These are phyloP conservation scores for Thaumetopoea pityocampa DNA, from an alignment of 1,140 invertebrate genomes.

Conservation along the genomic window DNA sequence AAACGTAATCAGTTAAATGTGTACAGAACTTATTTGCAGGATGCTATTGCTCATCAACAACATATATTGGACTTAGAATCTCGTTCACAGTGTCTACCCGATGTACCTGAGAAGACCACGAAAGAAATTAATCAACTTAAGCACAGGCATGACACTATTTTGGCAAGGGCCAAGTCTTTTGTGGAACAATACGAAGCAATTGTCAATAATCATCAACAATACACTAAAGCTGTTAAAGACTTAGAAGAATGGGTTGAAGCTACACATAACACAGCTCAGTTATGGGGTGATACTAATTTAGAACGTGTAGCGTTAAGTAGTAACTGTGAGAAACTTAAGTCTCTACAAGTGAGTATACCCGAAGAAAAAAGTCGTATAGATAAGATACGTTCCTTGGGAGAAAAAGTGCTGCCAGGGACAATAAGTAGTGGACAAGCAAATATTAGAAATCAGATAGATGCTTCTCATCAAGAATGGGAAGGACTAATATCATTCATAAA, in stretches of 20 bases:
- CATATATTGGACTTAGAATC: conserved; percentile 85
- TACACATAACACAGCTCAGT: conserved; percentile 88
- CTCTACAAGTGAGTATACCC: conserved; percentile 84
- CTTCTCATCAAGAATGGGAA: conserved; percentile 93
- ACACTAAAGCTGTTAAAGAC: conserved; percentile 92
- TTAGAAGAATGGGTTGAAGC: conserved; percentile 94
- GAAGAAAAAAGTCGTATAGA: conserved; percentile 91
- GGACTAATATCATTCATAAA: conserved; percentile 85
- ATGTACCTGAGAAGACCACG: conserved; percentile 55
- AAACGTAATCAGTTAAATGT: conserved; percentile 90
- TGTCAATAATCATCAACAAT: conserved; percentile 94
- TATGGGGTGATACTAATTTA: conserved; percentile 91
- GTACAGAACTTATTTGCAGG: conserved; percentile 89
- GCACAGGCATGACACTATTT: conserved; percentile 72
- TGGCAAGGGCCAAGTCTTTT: conserved; percentile 83
- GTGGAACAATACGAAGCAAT: conserved; percentile 91
- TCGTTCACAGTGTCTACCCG: conserved; percentile 52
- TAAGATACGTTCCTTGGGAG: conserved; percentile 86
- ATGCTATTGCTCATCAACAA: conserved; percentile 91
- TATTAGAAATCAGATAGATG: conserved; percentile 90
- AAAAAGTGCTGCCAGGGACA: conserved; percentile 94
- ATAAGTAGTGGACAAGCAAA: conserved; percentile 89
- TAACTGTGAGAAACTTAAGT: conserved; percentile 94
- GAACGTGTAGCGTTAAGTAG: conserved; percentile 93
- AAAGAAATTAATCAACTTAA: conserved; percentile 61